phyloP scores from a whole-genome alignment of 2,797 vertebrate species.

The Apogon talboti region DNA sequence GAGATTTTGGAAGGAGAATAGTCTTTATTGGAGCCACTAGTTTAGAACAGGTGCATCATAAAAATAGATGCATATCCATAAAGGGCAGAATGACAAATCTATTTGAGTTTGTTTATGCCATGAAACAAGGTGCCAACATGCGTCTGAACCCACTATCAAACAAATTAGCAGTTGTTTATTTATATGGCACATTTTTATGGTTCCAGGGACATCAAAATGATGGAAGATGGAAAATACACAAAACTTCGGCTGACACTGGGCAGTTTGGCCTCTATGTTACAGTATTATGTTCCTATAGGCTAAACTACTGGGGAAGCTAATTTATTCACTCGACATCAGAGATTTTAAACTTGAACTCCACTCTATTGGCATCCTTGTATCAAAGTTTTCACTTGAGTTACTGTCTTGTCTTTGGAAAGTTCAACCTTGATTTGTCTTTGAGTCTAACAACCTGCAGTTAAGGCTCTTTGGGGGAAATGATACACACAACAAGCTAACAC shows the following conservation, averaged over 20 bases:
- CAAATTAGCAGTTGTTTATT: conserved; percentile 8
- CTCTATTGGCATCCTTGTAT: neutral
- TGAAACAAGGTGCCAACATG: conserved; percentile 14
- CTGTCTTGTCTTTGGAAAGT: conserved; percentile 24
- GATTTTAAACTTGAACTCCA: neutral
- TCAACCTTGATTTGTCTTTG: conserved; percentile 49
- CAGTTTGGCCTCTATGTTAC: neutral
- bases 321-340: neutral
- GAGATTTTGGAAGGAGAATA: conserved; percentile 26
- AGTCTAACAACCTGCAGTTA: conserved; percentile 28
- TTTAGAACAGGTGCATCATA: conserved; percentile 48
- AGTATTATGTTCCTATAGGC: neutral
- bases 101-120: conserved; percentile 12
- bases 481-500: neutral
- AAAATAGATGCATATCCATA: conserved; percentile 38
- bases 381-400: conserved; percentile 12
- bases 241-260: neutral
- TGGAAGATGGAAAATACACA: neutral
- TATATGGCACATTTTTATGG: neutral
- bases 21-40: conserved; percentile 22
- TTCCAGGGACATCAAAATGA: neutral
- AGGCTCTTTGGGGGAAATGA: conserved; percentile 9
- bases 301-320: neutral
- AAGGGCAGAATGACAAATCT: conserved; percentile 36
- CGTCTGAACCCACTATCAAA: conserved; percentile 22